A percentile compares a stretch with the other conserved stretches of the same genome.
Conservation (phyloP, 2,888 invertebrate genomes). For the Ichneumoninae sp. region DNA sequence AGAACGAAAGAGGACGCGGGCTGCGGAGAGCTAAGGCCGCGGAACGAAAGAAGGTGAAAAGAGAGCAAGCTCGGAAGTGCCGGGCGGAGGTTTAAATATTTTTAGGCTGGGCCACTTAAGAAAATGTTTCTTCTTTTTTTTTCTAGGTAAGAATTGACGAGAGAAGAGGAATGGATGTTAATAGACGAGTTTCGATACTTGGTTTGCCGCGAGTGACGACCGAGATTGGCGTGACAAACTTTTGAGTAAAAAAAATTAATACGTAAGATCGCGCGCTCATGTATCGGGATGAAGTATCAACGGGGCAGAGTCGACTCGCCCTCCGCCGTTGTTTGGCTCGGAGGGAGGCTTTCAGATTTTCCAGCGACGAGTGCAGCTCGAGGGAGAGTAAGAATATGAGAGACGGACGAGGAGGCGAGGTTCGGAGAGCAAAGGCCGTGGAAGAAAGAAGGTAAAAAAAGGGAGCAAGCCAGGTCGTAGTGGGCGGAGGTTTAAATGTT, state of each 20-base stretch:
- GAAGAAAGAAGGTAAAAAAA: constrained; percentile 17
- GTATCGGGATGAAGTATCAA: too few relatives aligned
- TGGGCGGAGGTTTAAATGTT: constrained; percentile 67
- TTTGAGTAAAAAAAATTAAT: too few relatives aligned
- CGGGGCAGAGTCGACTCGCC: too few relatives aligned
- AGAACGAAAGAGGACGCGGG: constrained; percentile 12
- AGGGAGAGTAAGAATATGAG: constrained; percentile 19
- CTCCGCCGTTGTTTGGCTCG: neutral
- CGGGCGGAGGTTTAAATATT: constrained; percentile 68
- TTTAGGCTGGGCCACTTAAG: constrained; percentile 62
- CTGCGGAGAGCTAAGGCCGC: constrained; percentile 33
- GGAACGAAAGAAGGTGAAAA: constrained; percentile 22
- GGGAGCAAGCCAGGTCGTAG: constrained; percentile 23
- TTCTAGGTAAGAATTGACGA: too few relatives aligned
- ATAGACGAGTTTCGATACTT: too few relatives aligned
- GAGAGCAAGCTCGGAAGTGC: constrained; percentile 16
- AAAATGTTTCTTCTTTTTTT: neutral
- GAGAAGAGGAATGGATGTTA: too few relatives aligned
- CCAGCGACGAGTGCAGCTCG: constrained; percentile 46
- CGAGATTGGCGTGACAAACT: too few relatives aligned
- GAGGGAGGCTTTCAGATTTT: constrained; percentile 58
- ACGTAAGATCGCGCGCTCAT: too few relatives aligned
- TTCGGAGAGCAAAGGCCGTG: constrained; percentile 33
- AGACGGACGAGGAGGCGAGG: constrained; percentile 34
- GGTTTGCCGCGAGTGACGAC: too few relatives aligned